These are phyloP conservation scores for Priocnemis perturbator DNA, from an alignment of 2,888 invertebrate species.

Conservation along the genomic window DNA sequence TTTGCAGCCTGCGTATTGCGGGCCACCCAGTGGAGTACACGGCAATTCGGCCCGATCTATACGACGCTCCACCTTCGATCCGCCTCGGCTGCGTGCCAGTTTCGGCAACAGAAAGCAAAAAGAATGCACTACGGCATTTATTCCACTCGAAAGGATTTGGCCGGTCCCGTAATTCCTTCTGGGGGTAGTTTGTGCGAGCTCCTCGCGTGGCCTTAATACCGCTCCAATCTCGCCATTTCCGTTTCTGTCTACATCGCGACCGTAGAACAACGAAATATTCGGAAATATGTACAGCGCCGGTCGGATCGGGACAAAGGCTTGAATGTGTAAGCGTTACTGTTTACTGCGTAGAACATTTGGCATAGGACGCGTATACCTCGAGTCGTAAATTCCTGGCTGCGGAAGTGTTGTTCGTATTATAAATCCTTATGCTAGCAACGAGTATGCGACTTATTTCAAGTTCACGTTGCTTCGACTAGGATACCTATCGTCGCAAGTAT, in stretches of 20 bases:
- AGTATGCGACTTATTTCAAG: too few species aligned
- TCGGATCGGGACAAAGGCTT: too few species aligned
- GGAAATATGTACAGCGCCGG: neutral
- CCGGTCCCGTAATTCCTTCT: constrained; percentile 20
- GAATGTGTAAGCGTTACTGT: too few species aligned
- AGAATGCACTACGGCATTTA: constrained; percentile 27
- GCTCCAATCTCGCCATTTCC: too few species aligned
- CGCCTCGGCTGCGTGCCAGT: constrained; percentile 5
- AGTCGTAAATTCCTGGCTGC: too few species aligned
- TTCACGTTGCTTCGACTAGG: too few species aligned
- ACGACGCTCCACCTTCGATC: constrained; percentile 3
- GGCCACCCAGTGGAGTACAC: neutral
- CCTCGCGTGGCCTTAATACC: constrained; percentile 35
- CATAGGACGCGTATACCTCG: too few species aligned
- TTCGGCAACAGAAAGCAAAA: constrained; percentile 10
- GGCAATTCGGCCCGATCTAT: neutral
- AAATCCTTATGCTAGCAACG: too few species aligned
- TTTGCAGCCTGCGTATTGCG: neutral
- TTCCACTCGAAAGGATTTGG: constrained; percentile 28
- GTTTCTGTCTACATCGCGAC: neutral
- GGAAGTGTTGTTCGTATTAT: too few species aligned
- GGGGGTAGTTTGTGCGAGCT: constrained; percentile 17
- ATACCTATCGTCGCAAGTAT: too few species aligned
- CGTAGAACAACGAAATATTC: constrained; percentile 3
- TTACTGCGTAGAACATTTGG: too few species aligned